Conservation (phyloP, 2,797 vertebrate genomes). For the Sebastes vulpes region DNA sequence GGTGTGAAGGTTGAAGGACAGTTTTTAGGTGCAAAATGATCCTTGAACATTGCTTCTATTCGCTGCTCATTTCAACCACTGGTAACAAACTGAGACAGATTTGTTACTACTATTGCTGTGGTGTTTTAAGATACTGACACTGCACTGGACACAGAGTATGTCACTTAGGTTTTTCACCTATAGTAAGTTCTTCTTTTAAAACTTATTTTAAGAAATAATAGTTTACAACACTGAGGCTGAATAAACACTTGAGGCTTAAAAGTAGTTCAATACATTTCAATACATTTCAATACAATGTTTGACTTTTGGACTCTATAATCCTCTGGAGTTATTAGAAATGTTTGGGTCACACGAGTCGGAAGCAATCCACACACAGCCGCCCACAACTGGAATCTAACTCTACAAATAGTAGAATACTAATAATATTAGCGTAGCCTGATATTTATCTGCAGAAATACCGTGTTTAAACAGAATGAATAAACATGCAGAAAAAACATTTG, state of each 20-base stretch:
- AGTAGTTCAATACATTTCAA: not conserved
- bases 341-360: not conserved
- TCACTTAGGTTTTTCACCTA: not conserved
- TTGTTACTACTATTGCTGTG: not conserved
- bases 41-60: not conserved
- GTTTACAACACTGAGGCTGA: not conserved
- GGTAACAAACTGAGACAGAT: not conserved
- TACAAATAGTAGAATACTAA: not conserved
- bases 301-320: not conserved
- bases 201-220: not conserved
- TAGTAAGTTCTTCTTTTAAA: not conserved
- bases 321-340: not conserved
- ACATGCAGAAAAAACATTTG: not conserved
- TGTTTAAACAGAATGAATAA: not conserved
- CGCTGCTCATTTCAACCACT: accelerated
- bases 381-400: not conserved
- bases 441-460: not conserved
- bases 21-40: not conserved
- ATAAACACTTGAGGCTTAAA: not conserved
- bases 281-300: accelerated
- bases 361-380: not conserved
- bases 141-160: not conserved
- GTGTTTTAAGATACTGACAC: not conserved
- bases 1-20: not conserved
- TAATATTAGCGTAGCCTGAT: not conserved